Conservation (phyloP, 2,797 vertebrate genomes). For the Hozukius guyotensis region DNA sequence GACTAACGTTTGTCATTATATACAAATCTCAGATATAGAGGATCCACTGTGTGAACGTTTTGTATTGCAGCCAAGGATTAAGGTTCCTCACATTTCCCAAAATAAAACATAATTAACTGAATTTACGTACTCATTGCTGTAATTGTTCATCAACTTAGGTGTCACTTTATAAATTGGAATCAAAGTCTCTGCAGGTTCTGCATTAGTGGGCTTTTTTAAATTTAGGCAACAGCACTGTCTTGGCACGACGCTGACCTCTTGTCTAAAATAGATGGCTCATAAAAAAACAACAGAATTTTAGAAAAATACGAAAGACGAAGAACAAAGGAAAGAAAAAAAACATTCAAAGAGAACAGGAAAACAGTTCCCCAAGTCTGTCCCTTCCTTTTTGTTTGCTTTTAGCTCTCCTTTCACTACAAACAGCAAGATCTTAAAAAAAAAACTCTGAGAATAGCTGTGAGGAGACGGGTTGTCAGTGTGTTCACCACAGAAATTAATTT, state of each 20-base stretch:
- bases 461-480: conserved; percentile 53
- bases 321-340: conserved; percentile 15
- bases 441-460: conserved; percentile 28
- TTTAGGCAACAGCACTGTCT: background rate
- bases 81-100: conserved; percentile 1
- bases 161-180: background rate
- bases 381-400: background rate
- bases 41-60: background rate
- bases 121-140: background rate
- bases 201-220: background rate
- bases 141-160: conserved; percentile 10
- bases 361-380: conserved; percentile 6
- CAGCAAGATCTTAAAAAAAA: conserved; percentile 11
- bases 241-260: background rate
- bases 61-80: background rate
- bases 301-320: background rate
- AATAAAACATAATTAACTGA: conserved; percentile 1
- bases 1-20: background rate
- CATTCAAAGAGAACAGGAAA: background rate
- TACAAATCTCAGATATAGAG: background rate
- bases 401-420: conserved; percentile 17
- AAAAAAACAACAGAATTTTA: background rate
- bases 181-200: background rate
- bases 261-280: conserved; percentile 2
- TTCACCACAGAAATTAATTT: conserved; percentile 55